Conservation (phyloP, 2,113 vertebrate species). For the Anseranas semipalmata region DNA sequence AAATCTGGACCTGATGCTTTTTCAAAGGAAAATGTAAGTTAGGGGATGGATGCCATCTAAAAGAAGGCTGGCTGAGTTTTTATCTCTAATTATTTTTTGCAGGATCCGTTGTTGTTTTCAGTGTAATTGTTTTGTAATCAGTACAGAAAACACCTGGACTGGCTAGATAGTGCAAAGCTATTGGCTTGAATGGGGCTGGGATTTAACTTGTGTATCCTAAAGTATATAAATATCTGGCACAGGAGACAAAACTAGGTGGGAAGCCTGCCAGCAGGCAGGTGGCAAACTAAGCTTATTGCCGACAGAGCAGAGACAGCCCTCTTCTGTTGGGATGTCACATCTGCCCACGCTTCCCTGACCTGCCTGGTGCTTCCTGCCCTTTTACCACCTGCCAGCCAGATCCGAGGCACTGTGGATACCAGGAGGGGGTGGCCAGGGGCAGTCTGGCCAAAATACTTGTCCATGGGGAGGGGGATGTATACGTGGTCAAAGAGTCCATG, state of each 20-base stretch:
- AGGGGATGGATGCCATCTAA: not conserved
- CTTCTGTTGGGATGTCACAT: not conserved
- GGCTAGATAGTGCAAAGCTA: not conserved
- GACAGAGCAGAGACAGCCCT: not conserved
- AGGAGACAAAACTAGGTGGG: not conserved
- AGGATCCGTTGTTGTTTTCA: not conserved
- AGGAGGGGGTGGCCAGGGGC: rapidly evolving
- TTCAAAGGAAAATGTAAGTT: not conserved
- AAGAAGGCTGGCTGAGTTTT: not conserved
- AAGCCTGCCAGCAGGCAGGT: not conserved
- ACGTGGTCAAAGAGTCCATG: rapidly evolving
- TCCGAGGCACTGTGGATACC: rapidly evolving
- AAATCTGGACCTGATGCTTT: not conserved
- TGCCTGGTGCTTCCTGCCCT: not conserved
- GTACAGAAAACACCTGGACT: not conserved
- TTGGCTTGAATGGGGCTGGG: not conserved
- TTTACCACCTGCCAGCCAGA: not conserved
- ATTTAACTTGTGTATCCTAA: not conserved
- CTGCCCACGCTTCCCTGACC: rapidly evolving
- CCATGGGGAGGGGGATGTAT: rapidly evolving
- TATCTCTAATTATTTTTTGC: not conserved
- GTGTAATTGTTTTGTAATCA: rapidly evolving
- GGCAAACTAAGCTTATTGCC: not conserved
- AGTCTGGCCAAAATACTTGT: rapidly evolving
- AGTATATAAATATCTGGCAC: rapidly evolving